Base-by-base conservation (phyloP, 2,888 invertebrate genomes). In the Dynastes hyllus region DNA sequence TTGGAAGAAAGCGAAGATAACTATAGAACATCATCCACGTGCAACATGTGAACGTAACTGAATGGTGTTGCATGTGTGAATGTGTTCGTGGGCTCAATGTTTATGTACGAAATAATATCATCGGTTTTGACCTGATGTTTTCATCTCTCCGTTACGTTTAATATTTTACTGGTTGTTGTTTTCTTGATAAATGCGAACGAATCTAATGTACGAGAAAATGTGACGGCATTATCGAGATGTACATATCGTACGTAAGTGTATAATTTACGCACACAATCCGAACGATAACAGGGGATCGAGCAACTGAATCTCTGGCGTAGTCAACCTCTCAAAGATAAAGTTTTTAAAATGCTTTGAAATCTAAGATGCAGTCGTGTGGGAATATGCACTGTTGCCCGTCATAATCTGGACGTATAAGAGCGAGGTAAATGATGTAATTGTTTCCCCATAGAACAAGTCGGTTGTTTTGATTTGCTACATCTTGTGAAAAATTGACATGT, bases 141-240 rank as follows among this genome's bases (percentile, higher is more conserved):
- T 22, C 55, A 58, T 73, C 55, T 73, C 45, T 73, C 58, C 22
- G 40, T 37, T 45, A 45, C 45, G 45, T 45, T 58, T 40, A 5
- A 55, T 73, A 58, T 71, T 71, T 71, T 37, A 58, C 32, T 55
- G 71, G 53, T 55, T 55, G 53, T 73, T 58, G 55, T 22, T 73
- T 40, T 37, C 55, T 58, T 40, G 37, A 55, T 73, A 51, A 73
- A 45, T 67, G n/a, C 55, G 13, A 73, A 58, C 58, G 9, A 22
- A 58, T 40, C 37, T 8, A 45, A 32, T 37, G 55, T 58, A 22
- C 22, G 58, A n/a, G 29, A 40, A 11, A 37, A 37, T 73, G 55
- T 73, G 73, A 73, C 73, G 58, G 29, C 40, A 73, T 73, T 73
- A 73, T 73, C 58, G 29, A 37, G 37, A 73, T 73, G 51, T 45